A percentile compares a stretch with the other conserved stretches of the same genome.
Evolutionary conservation across 2,888 invertebrate genomes (phyloP).

Genomic region (Pseudococcus longispinus): DNA sequence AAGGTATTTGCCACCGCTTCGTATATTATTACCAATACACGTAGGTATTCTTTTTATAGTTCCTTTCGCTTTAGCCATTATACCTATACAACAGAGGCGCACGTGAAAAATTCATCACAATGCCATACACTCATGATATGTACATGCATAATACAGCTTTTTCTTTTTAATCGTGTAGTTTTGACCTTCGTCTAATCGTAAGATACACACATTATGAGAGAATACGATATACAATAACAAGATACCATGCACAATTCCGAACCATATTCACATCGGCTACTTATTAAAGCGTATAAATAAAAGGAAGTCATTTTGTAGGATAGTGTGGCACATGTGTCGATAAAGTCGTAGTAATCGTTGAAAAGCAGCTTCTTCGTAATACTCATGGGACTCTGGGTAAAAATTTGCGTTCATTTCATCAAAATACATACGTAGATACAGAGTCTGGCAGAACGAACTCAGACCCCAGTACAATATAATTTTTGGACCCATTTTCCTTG

Average conservation of each 20-base stretch:
- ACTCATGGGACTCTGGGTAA: neutral
- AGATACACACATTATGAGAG: neutral
- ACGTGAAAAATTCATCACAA: slow-evolving; percentile 17
- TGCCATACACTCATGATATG: neutral
- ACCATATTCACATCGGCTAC: neutral
- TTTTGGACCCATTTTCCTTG: no score
- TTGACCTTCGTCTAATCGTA: slow-evolving; percentile 2
- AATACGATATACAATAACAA: neutral
- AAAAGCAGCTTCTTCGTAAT: neutral
- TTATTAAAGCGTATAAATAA: neutral
- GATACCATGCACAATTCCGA: neutral
- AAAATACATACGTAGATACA: neutral
- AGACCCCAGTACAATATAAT: no score
- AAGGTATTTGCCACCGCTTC: neutral
- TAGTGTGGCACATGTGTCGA: neutral
- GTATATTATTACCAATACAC: neutral
- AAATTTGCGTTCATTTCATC: neutral
- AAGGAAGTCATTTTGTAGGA: neutral
- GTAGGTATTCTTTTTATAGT: neutral
- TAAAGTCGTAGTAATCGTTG: neutral
- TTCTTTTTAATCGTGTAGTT: neutral
- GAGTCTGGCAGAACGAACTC: no score
- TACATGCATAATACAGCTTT: neutral
- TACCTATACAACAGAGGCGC: neutral
- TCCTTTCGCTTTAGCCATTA: neutral